Base-by-base conservation (phyloP, 2,113 vertebrate species). In the Oenanthe melanoleuca region DNA sequence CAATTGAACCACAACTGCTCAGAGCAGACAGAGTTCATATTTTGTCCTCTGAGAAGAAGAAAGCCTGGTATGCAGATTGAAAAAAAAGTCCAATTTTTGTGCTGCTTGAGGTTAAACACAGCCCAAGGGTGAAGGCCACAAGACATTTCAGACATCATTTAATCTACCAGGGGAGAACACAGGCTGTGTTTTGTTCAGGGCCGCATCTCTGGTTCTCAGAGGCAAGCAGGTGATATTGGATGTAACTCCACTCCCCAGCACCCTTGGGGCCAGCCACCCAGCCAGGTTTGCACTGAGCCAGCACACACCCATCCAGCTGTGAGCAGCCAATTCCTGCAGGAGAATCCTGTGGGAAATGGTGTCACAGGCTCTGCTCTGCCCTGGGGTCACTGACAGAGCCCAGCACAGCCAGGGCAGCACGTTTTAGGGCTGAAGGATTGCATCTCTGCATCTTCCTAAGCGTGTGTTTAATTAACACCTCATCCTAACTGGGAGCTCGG, bases 401-500 rank as follows among this genome's bases (percentile, higher is more conserved):
- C 40, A 8, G 57, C 45, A 8, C n/a, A 9, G 84, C 8, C 0
- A 37, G 34, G 34, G 34, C 34, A 37, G 34, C 34, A 3, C 3
- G 2, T 24, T 74, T 42, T n/a, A 45, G 75, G 88, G 16, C 57
- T 15, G 91, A 95, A 33, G 91, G 87, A 71, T 85, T 55, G 16
- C 57, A 8, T 52, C 89, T 95, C 78, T 57, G 23, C 80, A 3
- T 65, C 87, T 87, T 88, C 88, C 94, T 95, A 89, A 97, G 88
- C 16, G 4, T 87, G 82, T 94, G 96, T 97, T 98, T 97, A 97
- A 98, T 98, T 97, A 98, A 96, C 86, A 21, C 74, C 81, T 95
- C 96, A 71, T 73, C 93, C 65, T 66, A 21, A 66, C 53, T 6
- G 52, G 57, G 80, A 95, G 92, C 96, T 72, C 3, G 3, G 81